Evolutionary conservation across 1,140 invertebrate species (phyloP).

Genomic region (Zaprionus taronus): DNA sequence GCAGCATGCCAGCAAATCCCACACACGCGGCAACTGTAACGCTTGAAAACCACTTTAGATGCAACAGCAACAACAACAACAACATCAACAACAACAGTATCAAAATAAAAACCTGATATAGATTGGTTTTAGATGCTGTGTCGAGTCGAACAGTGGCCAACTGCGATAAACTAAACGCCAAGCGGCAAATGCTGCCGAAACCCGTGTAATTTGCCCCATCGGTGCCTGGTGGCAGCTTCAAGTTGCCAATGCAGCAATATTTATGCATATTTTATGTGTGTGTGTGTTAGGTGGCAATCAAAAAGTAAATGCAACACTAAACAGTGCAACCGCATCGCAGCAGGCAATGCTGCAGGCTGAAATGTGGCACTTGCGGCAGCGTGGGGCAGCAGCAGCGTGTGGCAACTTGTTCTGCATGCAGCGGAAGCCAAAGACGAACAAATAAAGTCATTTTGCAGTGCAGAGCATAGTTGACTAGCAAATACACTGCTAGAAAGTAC

Average conservation of each 20-base stretch:
- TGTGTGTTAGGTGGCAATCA: constrained; percentile 60
- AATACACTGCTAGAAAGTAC: neutral
- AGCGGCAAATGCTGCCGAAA: constrained; percentile 51
- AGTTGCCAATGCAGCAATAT: constrained; percentile 40
- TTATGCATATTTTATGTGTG: constrained; percentile 45
- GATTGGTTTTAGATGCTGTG: constrained; percentile 57
- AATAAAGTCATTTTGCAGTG: neutral
- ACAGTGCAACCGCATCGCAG: constrained; percentile 16
- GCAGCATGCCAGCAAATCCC: constrained; percentile 44
- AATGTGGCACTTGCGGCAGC: constrained; percentile 23
- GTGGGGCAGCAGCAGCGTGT: neutral
- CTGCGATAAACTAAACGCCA: constrained; percentile 70
- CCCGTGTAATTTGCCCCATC: constrained; percentile 64
- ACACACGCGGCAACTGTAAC: constrained; percentile 45
- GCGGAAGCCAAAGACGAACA: constrained; percentile 1
- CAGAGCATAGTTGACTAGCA: neutral
- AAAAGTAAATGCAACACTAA: constrained; percentile 69
- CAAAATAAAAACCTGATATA: constrained; percentile 61
- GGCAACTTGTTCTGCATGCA: constrained; percentile 2
- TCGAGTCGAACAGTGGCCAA: constrained; percentile 54
- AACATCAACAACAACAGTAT: neutral
- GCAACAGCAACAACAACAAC: neutral
- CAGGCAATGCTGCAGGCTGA: constrained; percentile 14
- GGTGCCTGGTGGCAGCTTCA: constrained; percentile 12
- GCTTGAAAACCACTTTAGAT: constrained; percentile 46